Base-by-base conservation (phyloP, 2,888 invertebrate species). In the Papilio elwesi region DNA sequence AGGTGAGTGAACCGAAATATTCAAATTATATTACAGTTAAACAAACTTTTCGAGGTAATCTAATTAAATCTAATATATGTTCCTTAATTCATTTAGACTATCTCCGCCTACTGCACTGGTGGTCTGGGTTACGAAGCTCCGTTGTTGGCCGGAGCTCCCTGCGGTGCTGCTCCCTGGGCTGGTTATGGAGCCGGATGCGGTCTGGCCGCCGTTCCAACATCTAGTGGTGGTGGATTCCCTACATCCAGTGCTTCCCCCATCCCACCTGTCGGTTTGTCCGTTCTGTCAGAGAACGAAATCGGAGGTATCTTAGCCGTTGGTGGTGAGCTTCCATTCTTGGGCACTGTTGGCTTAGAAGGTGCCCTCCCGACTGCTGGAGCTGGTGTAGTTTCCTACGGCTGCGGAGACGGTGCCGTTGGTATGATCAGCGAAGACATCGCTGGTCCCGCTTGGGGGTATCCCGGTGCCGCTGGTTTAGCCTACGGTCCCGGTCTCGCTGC, bases 261-360 rank as follows among this genome's bases (percentile, higher is more conserved):
- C 53, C 75, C 80, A n/a, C 78, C 79, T 26, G 76, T 55, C 65
- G 83, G 83, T 63, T 74, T 83, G 10, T 75, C 78, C 13, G 76
- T 82, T 5, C 26, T 79, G 6, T 83, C 85, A 52, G 83, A 84
- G 62, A 86, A 84, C 74, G 80, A 73, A 1, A 81, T 83, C 52
- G 82, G 80, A 51, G 86, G 86, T 0, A 69, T 74, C 5, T 66
- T 86, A 3, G 75, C 79, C 16, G 80, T 82, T 6, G 64, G 68
- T 13, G 83, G 83, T 26, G 78, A 78, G 38, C 73, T 80, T 73
- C 81, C 83, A 4, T 80, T 82, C 77, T 59, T 83, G 69, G 79
- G 79, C 63, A 80, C 82, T 9, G 83, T 83, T 13, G 78, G 74
- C 38, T 74, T 83, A 43, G 81, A 80, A n/a, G 80, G 80, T 47